Percentiles rank a stretch among this genome's conserved stretches.
phyloP scores from a whole-genome alignment of 2,888 invertebrate species.

The Machimus rusticus region DNA sequence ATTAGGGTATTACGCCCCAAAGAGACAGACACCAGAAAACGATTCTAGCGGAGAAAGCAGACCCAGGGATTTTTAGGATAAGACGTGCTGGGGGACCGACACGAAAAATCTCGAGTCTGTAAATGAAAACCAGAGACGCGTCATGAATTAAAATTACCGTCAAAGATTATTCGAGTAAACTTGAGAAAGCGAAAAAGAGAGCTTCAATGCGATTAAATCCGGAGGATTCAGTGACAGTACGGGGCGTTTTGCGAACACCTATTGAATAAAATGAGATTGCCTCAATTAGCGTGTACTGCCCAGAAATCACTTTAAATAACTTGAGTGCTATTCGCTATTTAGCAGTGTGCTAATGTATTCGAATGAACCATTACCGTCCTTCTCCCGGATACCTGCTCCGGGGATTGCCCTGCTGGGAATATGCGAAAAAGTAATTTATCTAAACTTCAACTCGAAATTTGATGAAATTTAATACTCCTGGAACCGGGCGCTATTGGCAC shows the following conservation, averaged over 20 bases:
- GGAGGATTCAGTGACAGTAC: neutral
- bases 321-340: neutral
- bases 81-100: neutral
- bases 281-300: neutral
- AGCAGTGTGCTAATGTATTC: neutral
- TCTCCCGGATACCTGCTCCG: neutral
- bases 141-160: slow-evolving; percentile 27
- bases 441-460: slow-evolving; percentile 45
- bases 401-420: neutral
- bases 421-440: slow-evolving; percentile 41
- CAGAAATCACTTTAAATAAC: slow-evolving; percentile 24
- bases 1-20: slow-evolving; percentile 33
- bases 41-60: neutral
- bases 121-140: slow-evolving; percentile 38
- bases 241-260: neutral
- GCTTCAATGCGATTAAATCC: neutral
- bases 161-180: neutral
- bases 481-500: slow-evolving; percentile 36
- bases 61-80: neutral
- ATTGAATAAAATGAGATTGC: neutral
- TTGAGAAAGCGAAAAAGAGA: neutral
- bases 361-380: slow-evolving; percentile 5
- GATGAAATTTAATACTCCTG: slow-evolving; percentile 48
- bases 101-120: slow-evolving; percentile 36
- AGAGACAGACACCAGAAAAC: neutral